These are phyloP conservation scores for Megalops atlanticus DNA, from an alignment of 2,113 vertebrate genomes.

Conservation along the genomic window DNA sequence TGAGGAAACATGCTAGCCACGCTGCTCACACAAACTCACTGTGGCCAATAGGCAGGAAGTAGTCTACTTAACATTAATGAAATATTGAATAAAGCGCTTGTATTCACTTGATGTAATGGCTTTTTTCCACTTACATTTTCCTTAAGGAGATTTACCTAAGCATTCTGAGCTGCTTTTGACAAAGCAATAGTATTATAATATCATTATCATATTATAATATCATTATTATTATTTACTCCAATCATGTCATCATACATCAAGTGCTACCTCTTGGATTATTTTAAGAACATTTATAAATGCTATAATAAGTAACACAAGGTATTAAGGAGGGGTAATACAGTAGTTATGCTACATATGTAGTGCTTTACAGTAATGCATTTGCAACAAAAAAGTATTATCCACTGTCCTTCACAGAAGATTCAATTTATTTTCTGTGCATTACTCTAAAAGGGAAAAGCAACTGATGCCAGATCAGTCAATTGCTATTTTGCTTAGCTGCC, in stretches of 20 bases:
- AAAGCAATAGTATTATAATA: too few species aligned
- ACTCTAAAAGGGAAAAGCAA: not conserved
- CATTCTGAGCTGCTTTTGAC: not conserved
- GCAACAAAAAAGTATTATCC: not conserved
- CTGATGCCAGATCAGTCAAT: not conserved
- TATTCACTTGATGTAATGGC: not conserved
- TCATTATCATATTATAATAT: too few species aligned
- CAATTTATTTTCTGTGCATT: not conserved
- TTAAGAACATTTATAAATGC: too few species aligned
- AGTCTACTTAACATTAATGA: not conserved
- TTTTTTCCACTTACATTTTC: not conserved
- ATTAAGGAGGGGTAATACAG: too few species aligned
- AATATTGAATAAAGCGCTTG: not conserved
- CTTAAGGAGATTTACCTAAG: not conserved
- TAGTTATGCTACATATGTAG: not conserved
- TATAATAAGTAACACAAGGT: too few species aligned
- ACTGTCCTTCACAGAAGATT: not conserved
- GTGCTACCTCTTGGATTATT: too few species aligned
- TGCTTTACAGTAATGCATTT: not conserved
- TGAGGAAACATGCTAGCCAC: slow-evolving; percentile 57
- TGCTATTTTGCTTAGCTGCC: not conserved
- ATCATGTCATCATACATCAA: too few species aligned
- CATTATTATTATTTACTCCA: too few species aligned
- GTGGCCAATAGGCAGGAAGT: not conserved
- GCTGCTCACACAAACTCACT: not conserved